Conservation (phyloP, 2,113 vertebrate species). For the Muntiacus reevesi region DNA sequence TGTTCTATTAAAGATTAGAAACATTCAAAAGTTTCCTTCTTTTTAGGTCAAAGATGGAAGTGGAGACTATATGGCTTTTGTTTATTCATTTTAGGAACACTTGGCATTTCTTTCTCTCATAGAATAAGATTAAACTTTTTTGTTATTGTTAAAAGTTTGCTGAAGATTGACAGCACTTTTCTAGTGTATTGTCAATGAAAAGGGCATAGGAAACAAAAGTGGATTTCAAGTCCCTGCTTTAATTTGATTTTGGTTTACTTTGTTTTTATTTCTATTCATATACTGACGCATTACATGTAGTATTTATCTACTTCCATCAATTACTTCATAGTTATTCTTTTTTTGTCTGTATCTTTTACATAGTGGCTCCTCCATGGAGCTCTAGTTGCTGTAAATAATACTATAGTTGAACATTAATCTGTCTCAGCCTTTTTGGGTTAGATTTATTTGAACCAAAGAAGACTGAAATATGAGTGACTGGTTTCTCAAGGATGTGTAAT, state of each 20-base stretch:
- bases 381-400: not conserved
- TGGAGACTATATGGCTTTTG: not conserved
- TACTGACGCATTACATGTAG: too few species aligned
- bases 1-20: not conserved
- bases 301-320: not conserved
- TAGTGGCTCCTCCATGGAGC: not conserved
- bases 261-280: too few species aligned
- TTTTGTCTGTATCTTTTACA: not conserved
- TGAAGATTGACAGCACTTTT: too few species aligned
- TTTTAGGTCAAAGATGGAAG: not conserved
- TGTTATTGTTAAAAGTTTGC: too few species aligned
- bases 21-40: not conserved
- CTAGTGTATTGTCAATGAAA: too few species aligned
- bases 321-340: not conserved
- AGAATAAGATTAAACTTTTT: not conserved
- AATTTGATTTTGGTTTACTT: too few species aligned
- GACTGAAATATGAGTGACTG: not conserved
- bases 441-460: not conserved
- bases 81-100: not conserved
- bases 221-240: too few species aligned
- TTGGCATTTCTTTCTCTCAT: not conserved
- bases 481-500: not conserved
- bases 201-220: too few species aligned
- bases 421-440: not conserved
- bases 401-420: not conserved